Evolutionary conservation across 2,797 vertebrate genomes (phyloP).

Genomic region (Trematomus bernacchii): DNA sequence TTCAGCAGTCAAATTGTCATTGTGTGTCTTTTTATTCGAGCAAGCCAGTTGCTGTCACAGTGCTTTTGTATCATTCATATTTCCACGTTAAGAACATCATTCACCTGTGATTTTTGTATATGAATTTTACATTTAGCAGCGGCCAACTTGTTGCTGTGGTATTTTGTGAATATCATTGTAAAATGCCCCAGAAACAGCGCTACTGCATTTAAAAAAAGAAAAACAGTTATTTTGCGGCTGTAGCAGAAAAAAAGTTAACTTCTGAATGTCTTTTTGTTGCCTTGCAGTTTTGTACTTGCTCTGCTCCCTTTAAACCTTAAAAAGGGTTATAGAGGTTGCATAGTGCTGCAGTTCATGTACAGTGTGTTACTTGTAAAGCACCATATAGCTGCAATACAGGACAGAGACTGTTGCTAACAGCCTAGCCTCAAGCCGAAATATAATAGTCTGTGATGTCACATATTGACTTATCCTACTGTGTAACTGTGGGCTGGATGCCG

Average conservation of each 20-base stretch:
- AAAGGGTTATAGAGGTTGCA: conserved; percentile 58
- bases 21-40: conserved; percentile 60
- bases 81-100: conserved; percentile 31
- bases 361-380: conserved; percentile 67
- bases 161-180: conserved; percentile 70
- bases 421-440: conserved; percentile 73
- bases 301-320: conserved; percentile 70
- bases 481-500: conserved; percentile 47
- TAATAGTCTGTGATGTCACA: conserved; percentile 68
- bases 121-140: conserved; percentile 64
- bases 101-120: conserved; percentile 70
- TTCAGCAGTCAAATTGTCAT: conserved; percentile 11
- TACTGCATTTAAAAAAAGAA: conserved; percentile 29
- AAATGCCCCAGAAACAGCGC: conserved; percentile 60
- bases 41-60: conserved; percentile 68
- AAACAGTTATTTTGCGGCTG: conserved; percentile 32
- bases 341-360: conserved; percentile 61
- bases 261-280: conserved; percentile 79
- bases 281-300: conserved; percentile 77
- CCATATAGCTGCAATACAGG: conserved; percentile 78
- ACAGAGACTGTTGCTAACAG: conserved; percentile 82
- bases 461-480: conserved; percentile 61
- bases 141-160: conserved; percentile 63
- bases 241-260: conserved; percentile 72
- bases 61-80: conserved; percentile 63